Evolutionary conservation across 2,113 vertebrate genomes (phyloP), one percentile per base, ranked within the genome.

Genomic region (Turdus rufiventris): DNA sequence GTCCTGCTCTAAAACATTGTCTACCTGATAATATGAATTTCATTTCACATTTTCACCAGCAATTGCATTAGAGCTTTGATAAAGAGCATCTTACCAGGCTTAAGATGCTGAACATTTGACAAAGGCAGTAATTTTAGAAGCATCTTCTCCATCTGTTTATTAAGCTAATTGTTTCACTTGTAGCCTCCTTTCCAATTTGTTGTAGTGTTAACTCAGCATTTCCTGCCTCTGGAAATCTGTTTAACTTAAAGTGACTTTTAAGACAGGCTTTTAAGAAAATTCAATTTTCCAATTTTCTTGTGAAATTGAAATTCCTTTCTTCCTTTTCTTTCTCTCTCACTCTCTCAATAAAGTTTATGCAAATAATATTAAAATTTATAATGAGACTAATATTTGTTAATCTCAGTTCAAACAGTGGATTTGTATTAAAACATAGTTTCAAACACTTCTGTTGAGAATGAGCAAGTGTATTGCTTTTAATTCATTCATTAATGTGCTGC

Each of bases 321-420:
- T 89, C 51, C 23, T 83, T 91, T 91, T 82, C 80, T 88, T 92
- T 70, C 23, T 62, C 51, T 82, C 62, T 85, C 93, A 72, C 23
- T 62, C 51, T 82, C 62, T 85, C 93, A 72, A 82, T 94, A 73
- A 81, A 82, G 47, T 94, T 86, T 71, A 91, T 73, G 66, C 93
- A 95, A 89, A 88, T 91, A 94, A 63, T 34, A 84, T 78, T 91
- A 85, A 80, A 42, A 86, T 81, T 94, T 91, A 48, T 86, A 93
- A 89, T 29, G 66, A 71, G 89, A 88, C 86, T 96, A 96, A 94
- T 89, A 93, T 95, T 96, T 96, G 82, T 93, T 96, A 95, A 96
- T 96, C 91, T 91, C 31, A 60, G 62, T 96, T 96, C 90, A 94
- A 93, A 96, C 83, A 96, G 50, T 85, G 90, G 78, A 91, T 95